Percentiles rank a stretch among this genome's conserved stretches.
These are phyloP conservation scores for Amphipyra berbera DNA, from an alignment of 2,888 invertebrate genomes.

Conservation along the genomic window DNA sequence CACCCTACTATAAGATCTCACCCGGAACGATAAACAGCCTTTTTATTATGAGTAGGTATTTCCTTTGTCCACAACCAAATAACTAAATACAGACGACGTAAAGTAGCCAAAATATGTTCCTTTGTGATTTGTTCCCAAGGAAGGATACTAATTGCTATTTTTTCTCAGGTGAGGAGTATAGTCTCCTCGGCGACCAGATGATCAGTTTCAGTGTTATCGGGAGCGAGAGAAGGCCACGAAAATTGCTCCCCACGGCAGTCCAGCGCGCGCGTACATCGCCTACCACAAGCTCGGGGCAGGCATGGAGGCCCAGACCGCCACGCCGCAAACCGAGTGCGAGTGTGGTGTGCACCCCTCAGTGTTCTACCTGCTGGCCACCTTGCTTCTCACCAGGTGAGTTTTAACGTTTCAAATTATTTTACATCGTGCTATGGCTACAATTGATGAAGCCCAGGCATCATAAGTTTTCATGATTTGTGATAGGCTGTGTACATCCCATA, in stretches of 20 bases:
- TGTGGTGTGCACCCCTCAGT: constrained; percentile 92
- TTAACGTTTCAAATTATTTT: background rate
- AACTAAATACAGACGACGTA: constrained; percentile 19
- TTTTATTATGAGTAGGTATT: constrained; percentile 28
- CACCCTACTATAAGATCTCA: constrained; percentile 38
- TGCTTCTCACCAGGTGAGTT: constrained; percentile 85
- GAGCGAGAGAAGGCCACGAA: constrained; percentile 80
- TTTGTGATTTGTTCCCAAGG: background rate
- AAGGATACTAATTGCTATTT: constrained; percentile 6
- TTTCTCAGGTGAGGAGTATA: constrained; percentile 73
- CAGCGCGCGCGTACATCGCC: constrained; percentile 90
- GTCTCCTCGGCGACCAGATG: constrained; percentile 85
- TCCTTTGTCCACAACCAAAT: constrained; percentile 34
- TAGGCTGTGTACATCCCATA: background rate
- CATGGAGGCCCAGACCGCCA: constrained; percentile 87
- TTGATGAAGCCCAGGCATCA: no score
- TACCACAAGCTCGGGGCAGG: constrained; percentile 91
- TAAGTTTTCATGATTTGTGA: no score
- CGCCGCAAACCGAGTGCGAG: constrained; percentile 89
- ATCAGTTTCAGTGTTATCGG: constrained; percentile 79
- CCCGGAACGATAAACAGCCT: constrained; percentile 44
- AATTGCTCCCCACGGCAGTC: constrained; percentile 88
- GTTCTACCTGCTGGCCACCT: constrained; percentile 91
- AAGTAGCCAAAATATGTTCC: background rate
- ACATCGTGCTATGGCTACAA: no score